Evolutionary conservation across 2,797 vertebrate genomes (phyloP).

Genomic region (Halcyon chelicuti): DNA sequence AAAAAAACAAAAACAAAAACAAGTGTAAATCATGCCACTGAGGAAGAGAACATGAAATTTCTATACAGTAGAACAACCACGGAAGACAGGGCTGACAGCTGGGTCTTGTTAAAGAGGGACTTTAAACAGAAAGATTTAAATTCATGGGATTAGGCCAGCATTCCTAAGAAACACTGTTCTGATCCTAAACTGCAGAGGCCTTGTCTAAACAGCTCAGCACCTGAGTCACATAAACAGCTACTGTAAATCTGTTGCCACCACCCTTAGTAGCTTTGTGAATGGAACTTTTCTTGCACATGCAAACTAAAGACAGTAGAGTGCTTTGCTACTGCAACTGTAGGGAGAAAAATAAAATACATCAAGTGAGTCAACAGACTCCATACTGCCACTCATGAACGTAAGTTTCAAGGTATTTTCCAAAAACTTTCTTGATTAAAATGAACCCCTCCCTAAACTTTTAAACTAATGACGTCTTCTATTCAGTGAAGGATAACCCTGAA

Average conservation of each 20-base stretch:
- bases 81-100: neutral
- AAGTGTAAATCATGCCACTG: neutral
- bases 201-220: slow-evolving; percentile 20
- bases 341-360: neutral
- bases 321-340: neutral
- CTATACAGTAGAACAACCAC: neutral
- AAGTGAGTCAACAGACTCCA: neutral
- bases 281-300: neutral
- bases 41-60: neutral
- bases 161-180: slow-evolving; percentile 1
- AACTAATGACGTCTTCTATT: neutral
- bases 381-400: neutral
- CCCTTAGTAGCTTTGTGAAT: neutral
- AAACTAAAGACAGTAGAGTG: neutral
- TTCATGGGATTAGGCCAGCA: slow-evolving; percentile 7
- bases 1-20: neutral
- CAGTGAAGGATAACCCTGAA: neutral
- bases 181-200: neutral
- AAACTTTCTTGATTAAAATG: neutral
- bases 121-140: slow-evolving; percentile 35
- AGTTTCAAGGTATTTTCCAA: neutral
- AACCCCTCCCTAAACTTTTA: neutral
- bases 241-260: neutral
- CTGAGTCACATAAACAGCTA: slow-evolving; percentile 23
- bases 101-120: slow-evolving; percentile 16